Percentiles rank a stretch among this genome's conserved stretches.
These are phyloP conservation scores for Oncorhynchus kisutch DNA, from an alignment of 2,113 vertebrate species.

Conservation along the genomic window DNA sequence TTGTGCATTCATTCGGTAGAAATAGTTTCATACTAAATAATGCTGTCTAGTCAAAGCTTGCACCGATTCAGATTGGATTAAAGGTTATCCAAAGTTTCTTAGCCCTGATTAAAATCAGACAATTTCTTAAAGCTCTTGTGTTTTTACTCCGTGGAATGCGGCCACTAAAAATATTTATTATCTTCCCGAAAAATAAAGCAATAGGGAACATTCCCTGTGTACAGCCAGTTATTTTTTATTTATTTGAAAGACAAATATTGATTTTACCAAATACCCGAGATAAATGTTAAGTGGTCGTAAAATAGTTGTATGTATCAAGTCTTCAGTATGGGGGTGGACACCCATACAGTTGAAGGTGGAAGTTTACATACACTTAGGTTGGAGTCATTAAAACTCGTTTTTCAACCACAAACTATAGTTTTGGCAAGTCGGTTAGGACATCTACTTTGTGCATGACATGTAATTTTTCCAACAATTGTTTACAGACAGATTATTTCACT, in stretches of 20 bases:
- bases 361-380: no score
- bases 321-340: constrained; percentile 35
- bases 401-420: no score
- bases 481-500: no score
- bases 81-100: constrained; percentile 49
- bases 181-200: constrained; percentile 36
- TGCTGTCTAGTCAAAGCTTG: constrained; percentile 46
- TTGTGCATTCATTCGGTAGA: background rate
- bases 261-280: constrained; percentile 54
- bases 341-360: background rate
- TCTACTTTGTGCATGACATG: no score
- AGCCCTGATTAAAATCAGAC: constrained; percentile 38
- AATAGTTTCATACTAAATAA: constrained; percentile 42
- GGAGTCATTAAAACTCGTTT: no score
- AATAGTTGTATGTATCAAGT: constrained; percentile 34
- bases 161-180: constrained; percentile 42
- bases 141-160: constrained; percentile 53
- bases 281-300: constrained; percentile 29
- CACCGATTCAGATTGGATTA: constrained; percentile 23
- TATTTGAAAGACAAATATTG: constrained; percentile 56
- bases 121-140: constrained; percentile 43
- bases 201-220: constrained; percentile 6
- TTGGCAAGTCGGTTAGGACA: no score
- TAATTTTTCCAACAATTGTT: no score
- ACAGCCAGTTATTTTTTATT: constrained; percentile 14